Evolutionary conservation across 2,113 vertebrate genomes (phyloP), one percentile per base, ranked within the genome.

Genomic region (Chlamydotis undulata): DNA sequence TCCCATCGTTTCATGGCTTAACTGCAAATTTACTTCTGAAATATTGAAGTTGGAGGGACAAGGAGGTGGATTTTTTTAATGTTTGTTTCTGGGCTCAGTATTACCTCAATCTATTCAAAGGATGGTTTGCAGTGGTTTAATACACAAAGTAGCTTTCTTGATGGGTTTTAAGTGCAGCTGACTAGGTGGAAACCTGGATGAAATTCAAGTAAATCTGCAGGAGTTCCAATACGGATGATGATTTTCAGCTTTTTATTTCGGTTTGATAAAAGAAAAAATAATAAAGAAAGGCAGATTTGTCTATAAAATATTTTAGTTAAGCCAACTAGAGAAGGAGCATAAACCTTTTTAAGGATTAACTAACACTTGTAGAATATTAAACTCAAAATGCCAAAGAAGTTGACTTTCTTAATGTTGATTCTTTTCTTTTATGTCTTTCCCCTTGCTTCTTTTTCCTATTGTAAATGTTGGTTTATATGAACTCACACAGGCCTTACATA

Each of bases 251-350:
- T 74, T 69, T 45, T 41, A 65, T 45, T 83, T 75, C 33, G 29
- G 7, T 64, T 81, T 61, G 67, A 56, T 55, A 1, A 45, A 79
- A 91, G 43, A 53, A 35, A 91, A 50, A 53, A 35, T 35, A 35
- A 0, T 22, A n/a, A 69, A 26, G 2, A 56, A 60, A 12, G 4
- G 4, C 10, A 68, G 3, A 25, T 41, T n/a, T 73, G 3, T 60
- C 71, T 45, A 29, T 65, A 37, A 69, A 31, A 2, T 69, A 26
- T 24, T 4, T 85, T 11, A 16, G 7, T 22, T 91, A 65, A 60
- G 70, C 93, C 24, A 52, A 3, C 9, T 85, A 65, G 1, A 83
- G 29, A 83, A 57, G 23, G 24, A 45, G 1, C 17, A 69, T 61
- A 69, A 91, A 73, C 2, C 5, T 69, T 83, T 78, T 60, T 26